Base-by-base conservation (phyloP, 1,140 invertebrate genomes). In the Oedothorax gibbosus region DNA sequence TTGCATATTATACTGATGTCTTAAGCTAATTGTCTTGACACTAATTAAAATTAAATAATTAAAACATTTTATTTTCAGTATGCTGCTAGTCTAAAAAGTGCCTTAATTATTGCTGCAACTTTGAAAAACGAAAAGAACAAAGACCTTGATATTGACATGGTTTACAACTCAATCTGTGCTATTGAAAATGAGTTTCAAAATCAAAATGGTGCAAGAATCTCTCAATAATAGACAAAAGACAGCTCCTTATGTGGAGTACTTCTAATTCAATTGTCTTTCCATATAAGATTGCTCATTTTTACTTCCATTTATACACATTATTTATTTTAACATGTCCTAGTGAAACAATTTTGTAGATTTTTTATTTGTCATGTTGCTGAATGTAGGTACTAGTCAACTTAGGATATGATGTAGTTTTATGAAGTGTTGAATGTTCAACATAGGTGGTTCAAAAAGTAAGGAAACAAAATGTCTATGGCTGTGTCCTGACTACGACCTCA, bases 71-170 rank as follows among this genome's bases (percentile, higher is more conserved):
- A 8, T 65, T 73, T 57, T 49, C 50, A 82, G 80, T 50, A 82
- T 82, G 80, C 80, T 14, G 18, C 56, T 73, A 72, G 80, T 82
- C 35, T 82, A 50, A 82, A 82, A 60, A 72, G 80, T 82, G 80
- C 80, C 68, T 82, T 82, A 82, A 57, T 69, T 49, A 82, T 82
- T 73, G 69, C 57, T 14, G 69, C 68, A 60, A 53, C 21, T 35
- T 71, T 82, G 53, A 72, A 64, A 21, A 64, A 51, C 54, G 1
- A 20, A 73, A 82, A 82, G 69, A 82, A 62, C 21, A 82, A 57
- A 73, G 50, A 80, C 11, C 10, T 82, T 12, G 49, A 73, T 21
- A 69, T 64, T 53, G 80, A 82, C 51, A n/a, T 72, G 35, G 57
- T 72, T 35, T 82, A 64, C 49, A 60, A 82, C 50, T 82, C 80